Conservation (phyloP, 1,140 invertebrate genomes). For the Ladona fulva region DNA sequence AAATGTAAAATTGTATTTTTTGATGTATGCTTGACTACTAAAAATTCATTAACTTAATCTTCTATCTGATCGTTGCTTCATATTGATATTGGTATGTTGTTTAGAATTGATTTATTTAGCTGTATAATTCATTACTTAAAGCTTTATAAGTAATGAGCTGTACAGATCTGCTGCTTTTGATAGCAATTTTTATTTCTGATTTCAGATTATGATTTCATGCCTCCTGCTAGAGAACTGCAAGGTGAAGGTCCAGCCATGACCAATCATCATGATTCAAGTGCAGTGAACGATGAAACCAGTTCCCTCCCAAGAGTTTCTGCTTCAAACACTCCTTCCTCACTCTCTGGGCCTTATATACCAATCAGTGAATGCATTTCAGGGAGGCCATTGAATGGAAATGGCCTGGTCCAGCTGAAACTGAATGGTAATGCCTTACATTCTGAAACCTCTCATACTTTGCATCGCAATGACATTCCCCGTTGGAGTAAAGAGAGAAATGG, state of each 20-base stretch:
- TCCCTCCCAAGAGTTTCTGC: constrained; percentile 41
- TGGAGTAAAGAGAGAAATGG: constrained; percentile 10
- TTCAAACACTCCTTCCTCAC: constrained; percentile 23
- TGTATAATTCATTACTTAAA: too few relatives aligned
- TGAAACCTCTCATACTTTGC: neutral
- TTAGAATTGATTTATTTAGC: too few relatives aligned
- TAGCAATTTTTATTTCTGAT: neutral
- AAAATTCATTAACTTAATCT: too few relatives aligned
- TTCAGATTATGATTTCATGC: constrained; percentile 18
- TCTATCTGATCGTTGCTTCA: too few relatives aligned
- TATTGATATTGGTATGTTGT: too few relatives aligned
- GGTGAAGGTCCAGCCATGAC: neutral
- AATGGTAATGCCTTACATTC: neutral
- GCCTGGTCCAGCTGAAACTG: constrained; percentile 13
- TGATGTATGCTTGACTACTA: too few relatives aligned
- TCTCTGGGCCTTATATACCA: constrained; percentile 39
- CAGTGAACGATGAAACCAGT: constrained; percentile 31
- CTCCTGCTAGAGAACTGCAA: neutral
- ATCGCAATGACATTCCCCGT: neutral
- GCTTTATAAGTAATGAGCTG: too few relatives aligned
- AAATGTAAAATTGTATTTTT: too few relatives aligned
- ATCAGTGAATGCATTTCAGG: constrained; percentile 84
- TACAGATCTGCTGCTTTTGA: too few relatives aligned
- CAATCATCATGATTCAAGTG: neutral
- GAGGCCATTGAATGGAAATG: constrained; percentile 38